A percentile compares a stretch with the other conserved stretches of the same genome.
Evolutionary conservation across 2,797 vertebrate genomes (phyloP).

Genomic region (Antrozous pallidus): DNA sequence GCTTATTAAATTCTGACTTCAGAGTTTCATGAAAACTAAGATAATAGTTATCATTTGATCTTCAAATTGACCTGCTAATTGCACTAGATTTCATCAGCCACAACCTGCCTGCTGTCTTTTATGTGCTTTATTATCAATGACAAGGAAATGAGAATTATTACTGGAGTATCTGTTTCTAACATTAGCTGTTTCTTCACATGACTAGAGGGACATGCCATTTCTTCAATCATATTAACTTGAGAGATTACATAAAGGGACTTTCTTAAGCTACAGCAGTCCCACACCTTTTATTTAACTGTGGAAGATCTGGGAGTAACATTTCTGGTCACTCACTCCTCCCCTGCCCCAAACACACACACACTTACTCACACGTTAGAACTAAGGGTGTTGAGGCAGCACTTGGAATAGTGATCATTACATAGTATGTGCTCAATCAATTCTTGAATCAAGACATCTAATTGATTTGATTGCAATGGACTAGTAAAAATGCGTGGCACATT

Average conservation of each 20-base stretch:
- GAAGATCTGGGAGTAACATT: not conserved
- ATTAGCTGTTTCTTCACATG: not conserved
- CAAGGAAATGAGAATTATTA: not conserved
- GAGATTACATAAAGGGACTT: not conserved
- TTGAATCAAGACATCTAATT: not conserved
- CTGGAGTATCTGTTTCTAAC: not conserved
- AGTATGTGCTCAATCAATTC: not conserved
- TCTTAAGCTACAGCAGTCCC: not conserved
- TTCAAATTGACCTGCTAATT: not conserved
- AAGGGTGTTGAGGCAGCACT: not conserved
- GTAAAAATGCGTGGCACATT: not conserved
- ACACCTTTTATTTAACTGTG: not conserved
- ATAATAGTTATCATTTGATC: conserved; percentile 11
- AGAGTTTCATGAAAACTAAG: not conserved
- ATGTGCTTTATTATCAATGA: not conserved
- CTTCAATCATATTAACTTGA: not conserved
- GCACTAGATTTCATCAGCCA: not conserved
- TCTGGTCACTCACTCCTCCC: rapidly evolving
- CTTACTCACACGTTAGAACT: not conserved
- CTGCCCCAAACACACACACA: not conserved
- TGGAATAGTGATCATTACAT: not conserved
- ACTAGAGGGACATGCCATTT: not conserved
- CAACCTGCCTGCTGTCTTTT: not conserved
- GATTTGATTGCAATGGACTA: not conserved
- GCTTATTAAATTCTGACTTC: not conserved